Percentiles rank a stretch among this genome's conserved stretches.
These are phyloP conservation scores for Brachionus plicatilis DNA, from an alignment of 1,140 invertebrate species.

Conservation along the genomic window DNA sequence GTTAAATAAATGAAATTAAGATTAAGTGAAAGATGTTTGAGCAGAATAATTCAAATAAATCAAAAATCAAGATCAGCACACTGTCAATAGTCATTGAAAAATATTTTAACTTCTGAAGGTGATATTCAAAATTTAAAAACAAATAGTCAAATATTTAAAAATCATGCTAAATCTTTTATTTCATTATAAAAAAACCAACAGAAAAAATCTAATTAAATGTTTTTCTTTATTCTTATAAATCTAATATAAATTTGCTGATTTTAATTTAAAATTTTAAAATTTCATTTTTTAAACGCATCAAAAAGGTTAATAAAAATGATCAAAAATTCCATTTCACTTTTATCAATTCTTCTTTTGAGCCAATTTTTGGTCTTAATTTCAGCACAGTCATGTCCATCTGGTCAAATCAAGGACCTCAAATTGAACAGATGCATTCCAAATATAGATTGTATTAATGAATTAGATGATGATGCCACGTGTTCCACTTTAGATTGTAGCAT, in stretches of 20 bases:
- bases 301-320: neutral
- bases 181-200: neutral
- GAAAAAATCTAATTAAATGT: neutral
- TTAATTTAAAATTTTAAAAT: neutral
- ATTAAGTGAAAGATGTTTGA: neutral
- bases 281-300: neutral
- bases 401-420: neutral
- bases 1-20: slow-evolving; percentile 8
- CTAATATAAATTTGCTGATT: neutral
- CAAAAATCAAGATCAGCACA: neutral
- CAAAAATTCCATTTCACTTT: neutral
- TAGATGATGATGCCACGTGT: neutral
- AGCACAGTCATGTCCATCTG: neutral
- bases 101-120: neutral
- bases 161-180: slow-evolving; percentile 21
- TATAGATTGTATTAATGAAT: neutral
- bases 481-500: neutral
- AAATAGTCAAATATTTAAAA: slow-evolving; percentile 33
- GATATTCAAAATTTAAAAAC: neutral
- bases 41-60: neutral
- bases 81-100: neutral
- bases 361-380: neutral
- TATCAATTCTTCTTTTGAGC: neutral
- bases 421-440: neutral
- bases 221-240: neutral